phyloP scores from a whole-genome alignment of 2,888 invertebrate genomes.

The Scotopteryx bipunctaria region DNA sequence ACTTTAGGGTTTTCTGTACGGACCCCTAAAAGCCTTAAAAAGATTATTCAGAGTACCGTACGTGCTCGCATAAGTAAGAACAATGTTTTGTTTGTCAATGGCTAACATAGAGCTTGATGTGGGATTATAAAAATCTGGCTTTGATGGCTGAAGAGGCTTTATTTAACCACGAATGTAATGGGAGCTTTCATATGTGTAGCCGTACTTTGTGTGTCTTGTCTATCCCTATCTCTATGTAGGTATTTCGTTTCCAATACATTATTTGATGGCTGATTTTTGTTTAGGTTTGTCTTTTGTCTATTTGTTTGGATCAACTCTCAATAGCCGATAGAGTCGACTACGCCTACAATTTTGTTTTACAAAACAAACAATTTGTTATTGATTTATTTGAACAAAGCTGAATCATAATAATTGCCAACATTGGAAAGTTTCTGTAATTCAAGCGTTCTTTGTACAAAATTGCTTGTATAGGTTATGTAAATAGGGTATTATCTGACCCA shows the following conservation, averaged over 20 bases:
- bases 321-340: too few species aligned
- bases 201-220: not conserved
- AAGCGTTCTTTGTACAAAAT: too few species aligned
- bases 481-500: too few species aligned
- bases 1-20: not conserved
- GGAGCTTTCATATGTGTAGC: not conserved
- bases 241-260: not conserved
- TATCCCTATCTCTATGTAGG: not conserved
- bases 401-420: too few species aligned
- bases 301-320: not conserved
- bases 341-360: too few species aligned
- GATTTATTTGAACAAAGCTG: too few species aligned
- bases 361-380: too few species aligned
- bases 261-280: not conserved
- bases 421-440: too few species aligned
- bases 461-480: too few species aligned
- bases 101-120: constrained; percentile 31
- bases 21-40: constrained; percentile 9
- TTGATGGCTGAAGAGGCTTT: constrained; percentile 8
- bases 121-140: constrained; percentile 21
- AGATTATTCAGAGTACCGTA: constrained; percentile 2
- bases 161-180: not conserved
- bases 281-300: not conserved
- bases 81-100: constrained; percentile 40
- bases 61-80: constrained; percentile 8